Conservation (phyloP, 2,797 vertebrate genomes). For the Spinibarbus caldwelli region DNA sequence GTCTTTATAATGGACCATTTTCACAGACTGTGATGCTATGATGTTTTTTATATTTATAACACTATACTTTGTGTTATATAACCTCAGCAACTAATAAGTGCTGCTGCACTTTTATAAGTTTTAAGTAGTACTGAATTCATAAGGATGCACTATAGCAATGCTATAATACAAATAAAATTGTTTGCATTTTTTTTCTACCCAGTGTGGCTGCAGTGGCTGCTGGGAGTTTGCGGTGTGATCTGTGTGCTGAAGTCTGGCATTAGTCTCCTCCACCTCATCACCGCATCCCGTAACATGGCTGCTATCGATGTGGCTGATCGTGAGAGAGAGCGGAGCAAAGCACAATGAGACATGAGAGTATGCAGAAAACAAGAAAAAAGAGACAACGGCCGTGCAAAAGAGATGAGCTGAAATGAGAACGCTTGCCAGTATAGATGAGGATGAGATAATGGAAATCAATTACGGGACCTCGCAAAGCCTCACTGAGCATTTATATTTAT, state of each 20-base stretch:
- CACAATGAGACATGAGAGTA: slow-evolving; percentile 59
- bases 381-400: neutral
- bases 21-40: too few relatives aligned
- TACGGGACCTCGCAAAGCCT: slow-evolving; percentile 35
- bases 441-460: slow-evolving; percentile 10
- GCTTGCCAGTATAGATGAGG: neutral
- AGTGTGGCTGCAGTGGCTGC: slow-evolving; percentile 76
- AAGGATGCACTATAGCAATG: neutral
- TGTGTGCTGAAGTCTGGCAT: slow-evolving; percentile 82
- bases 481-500: slow-evolving; percentile 38
- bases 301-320: slow-evolving; percentile 84
- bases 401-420: neutral
- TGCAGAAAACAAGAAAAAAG: neutral
- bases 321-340: slow-evolving; percentile 58
- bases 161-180: neutral
- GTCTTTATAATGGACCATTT: neutral
- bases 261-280: slow-evolving; percentile 85
- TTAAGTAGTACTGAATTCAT: neutral
- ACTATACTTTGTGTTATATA: neutral
- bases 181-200: neutral
- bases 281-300: slow-evolving; percentile 88
- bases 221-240: slow-evolving; percentile 77
- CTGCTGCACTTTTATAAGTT: neutral
- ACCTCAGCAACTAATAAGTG: neutral
- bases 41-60: neutral